Evolutionary conservation across 2,113 vertebrate species (phyloP).

Genomic region (Parus major): DNA sequence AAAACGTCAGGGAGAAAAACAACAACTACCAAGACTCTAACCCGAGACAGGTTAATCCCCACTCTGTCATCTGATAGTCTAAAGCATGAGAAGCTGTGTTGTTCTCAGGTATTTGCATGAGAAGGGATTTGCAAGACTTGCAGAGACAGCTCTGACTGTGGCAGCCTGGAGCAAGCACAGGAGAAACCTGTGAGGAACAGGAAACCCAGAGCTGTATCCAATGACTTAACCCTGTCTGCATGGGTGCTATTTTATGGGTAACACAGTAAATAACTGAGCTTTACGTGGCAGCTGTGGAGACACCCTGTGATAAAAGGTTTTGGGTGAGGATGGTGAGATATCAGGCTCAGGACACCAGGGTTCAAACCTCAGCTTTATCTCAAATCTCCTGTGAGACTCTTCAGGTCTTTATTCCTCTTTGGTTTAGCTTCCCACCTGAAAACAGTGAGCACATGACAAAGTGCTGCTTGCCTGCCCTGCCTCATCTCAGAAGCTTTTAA

Average conservation of each 20-base stretch:
- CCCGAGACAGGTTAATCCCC: not conserved
- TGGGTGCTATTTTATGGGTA: not conserved
- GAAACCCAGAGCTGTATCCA: not conserved
- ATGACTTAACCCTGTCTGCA: not conserved
- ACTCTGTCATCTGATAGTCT: not conserved
- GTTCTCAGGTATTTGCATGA: conserved; percentile 25
- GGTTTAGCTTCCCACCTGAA: not conserved
- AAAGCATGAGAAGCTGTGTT: not conserved
- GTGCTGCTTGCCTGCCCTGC: not conserved
- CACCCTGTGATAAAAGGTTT: not conserved
- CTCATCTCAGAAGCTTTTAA: conserved; percentile 21
- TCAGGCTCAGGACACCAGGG: not conserved
- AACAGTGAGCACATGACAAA: not conserved
- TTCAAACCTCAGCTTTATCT: not conserved
- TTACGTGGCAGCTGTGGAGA: not conserved
- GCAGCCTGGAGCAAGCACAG: not conserved
- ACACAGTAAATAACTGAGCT: not conserved
- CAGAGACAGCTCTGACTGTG: not conserved
- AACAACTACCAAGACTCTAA: not conserved
- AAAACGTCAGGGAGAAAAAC: not conserved
- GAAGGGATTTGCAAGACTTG: conserved; percentile 7
- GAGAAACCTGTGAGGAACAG: not conserved
- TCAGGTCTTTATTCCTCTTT: not conserved
- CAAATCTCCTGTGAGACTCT: not conserved
- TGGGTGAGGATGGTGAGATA: not conserved